Conservation (phyloP, 2,113 vertebrate genomes). For the Haliaeetus leucogaster region DNA sequence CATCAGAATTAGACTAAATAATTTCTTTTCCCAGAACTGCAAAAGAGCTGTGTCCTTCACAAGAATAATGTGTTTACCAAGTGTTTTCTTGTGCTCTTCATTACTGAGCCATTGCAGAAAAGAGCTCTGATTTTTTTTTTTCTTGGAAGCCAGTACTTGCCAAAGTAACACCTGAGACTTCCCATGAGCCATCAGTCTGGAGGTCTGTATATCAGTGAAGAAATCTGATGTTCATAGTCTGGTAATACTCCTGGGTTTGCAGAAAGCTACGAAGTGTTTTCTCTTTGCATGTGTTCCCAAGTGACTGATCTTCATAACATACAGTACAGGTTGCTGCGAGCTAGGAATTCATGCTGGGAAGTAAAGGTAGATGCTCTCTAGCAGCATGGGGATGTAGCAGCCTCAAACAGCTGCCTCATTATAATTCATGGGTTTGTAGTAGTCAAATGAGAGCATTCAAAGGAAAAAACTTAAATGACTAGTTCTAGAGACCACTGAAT, state of each 20-base stretch:
- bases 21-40: constrained; percentile 28
- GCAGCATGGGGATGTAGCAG: not conserved
- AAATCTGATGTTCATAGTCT: not conserved
- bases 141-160: not conserved
- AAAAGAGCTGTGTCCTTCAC: not conserved
- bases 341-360: not conserved
- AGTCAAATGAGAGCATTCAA: not conserved
- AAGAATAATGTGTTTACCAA: constrained; percentile 21
- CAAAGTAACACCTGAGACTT: not conserved
- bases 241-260: not conserved
- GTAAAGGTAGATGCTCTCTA: not conserved
- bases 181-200: not conserved
- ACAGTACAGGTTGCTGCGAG: not conserved
- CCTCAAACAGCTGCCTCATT: not conserved
- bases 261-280: not conserved
- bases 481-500: not conserved
- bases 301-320: not conserved
- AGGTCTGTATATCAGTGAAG: not conserved
- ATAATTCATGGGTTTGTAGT: not conserved
- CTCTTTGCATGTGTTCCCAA: not conserved
- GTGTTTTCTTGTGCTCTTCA: not conserved
- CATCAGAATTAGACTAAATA: constrained; percentile 30
- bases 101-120: not conserved
- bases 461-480: not conserved
- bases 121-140: not conserved